Evolutionary conservation across 2,888 invertebrate genomes (phyloP), one percentile per base, ranked within the genome.

Genomic region (Zaprionus bogoriensis): DNA sequence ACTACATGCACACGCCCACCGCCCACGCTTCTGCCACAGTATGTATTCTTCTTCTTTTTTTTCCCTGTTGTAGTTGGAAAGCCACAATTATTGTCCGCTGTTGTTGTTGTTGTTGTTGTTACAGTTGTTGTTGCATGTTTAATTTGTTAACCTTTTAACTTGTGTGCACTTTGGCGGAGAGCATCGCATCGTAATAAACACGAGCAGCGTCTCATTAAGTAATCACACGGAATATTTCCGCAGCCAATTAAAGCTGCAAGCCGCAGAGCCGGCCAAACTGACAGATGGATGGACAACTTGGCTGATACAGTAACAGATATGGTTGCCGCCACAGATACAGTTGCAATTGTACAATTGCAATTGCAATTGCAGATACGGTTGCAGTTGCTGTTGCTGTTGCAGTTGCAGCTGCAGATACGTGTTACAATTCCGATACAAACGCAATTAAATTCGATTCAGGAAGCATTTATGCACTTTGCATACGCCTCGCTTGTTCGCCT

Each of bases 211-310:
- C 85, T 84, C 87, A 87, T 84, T 87, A 84, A 87, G 85, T 87
- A 82, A 87, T 87, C 81, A 77, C 81, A 84, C 63, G 82, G 85
- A 84, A 82, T 82, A 82, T 87, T 87, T 85, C 85, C 82, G 81
- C 82, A 81, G 82, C 87, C 87, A 87, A 82, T 82, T 82, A 82
- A 82, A 81, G 73, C 76, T 67, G 78, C 77, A 82, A 84, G 67
- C 85, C 87, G 61, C 82, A 82, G 51, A 59, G 39, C 58, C 61
- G 63, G 72, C 57, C 69, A 60, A 61, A 60, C 52, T 63, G 63
- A 45, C 73, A 82, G 76, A 67, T 73, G 67, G 83, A 70, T 74
- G 67, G 83, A 58, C 85, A 75, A 62, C 61, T 45, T 50, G 38
- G 41, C 54, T 58, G 64, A 20, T 20, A 44, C 41, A 47, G 58